Conservation (phyloP, 2,797 vertebrate genomes). For the Tenualosa ilisha region DNA sequence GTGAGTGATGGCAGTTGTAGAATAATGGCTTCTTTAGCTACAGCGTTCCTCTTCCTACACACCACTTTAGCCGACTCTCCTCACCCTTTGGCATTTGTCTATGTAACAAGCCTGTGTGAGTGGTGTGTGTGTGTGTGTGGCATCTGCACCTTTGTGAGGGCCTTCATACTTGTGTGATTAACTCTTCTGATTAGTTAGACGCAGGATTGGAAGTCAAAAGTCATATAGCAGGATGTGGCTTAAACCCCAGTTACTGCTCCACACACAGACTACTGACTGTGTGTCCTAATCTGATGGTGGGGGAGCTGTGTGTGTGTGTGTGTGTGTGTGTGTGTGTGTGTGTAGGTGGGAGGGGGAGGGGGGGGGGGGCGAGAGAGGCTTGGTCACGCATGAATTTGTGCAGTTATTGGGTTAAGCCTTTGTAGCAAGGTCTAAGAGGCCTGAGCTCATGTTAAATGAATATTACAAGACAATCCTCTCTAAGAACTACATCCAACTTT, state of each 20-base stretch:
- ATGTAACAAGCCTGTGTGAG: too few relatives aligned
- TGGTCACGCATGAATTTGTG: constrained; percentile 13
- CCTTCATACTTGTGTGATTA: neutral
- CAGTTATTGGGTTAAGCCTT: constrained; percentile 3
- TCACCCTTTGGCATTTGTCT: too few relatives aligned
- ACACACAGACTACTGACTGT: neutral
- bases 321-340: constrained; percentile 3
- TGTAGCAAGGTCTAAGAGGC: neutral
- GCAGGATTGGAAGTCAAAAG: neutral
- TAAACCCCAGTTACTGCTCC: neutral
- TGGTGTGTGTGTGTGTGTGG: neutral
- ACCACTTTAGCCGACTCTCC: too few relatives aligned
- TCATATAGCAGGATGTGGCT: constrained; percentile 1
- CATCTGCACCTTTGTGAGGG: neutral
- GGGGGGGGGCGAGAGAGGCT: neutral
- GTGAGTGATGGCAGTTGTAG: too few relatives aligned
- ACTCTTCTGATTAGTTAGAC: neutral
- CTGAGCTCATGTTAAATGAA: neutral
- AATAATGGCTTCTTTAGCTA: too few relatives aligned
- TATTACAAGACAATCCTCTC: neutral
- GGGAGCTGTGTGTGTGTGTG: neutral
- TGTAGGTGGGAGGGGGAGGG: neutral
- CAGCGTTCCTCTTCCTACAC: too few relatives aligned
- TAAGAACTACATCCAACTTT: neutral
- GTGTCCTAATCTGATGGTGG: neutral